These are phyloP conservation scores for Labrus mixtus DNA, from an alignment of 2,113 vertebrate genomes.

Conservation along the genomic window DNA sequence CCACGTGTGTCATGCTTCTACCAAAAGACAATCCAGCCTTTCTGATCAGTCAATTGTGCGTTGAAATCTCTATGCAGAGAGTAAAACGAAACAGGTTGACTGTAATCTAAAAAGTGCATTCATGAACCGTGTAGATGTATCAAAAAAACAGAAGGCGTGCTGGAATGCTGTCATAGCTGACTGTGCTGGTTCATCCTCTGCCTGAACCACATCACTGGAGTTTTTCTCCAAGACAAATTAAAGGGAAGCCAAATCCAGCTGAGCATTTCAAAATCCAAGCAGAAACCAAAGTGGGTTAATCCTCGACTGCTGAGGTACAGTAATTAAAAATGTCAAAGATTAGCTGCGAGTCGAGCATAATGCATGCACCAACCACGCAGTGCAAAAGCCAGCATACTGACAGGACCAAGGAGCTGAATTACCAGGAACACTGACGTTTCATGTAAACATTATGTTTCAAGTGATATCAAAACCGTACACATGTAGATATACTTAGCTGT, in stretches of 20 bases:
- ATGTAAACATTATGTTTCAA: neutral
- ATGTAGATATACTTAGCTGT: too few species aligned
- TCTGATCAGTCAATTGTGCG: neutral
- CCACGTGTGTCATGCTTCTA: neutral
- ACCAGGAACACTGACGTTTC: neutral
- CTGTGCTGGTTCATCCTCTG: neutral
- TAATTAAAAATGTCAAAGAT: neutral
- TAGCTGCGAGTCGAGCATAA: neutral
- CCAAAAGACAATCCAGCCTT: neutral
- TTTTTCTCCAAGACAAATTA: neutral
- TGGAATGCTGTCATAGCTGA: neutral
- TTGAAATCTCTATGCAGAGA: neutral
- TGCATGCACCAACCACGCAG: neutral
- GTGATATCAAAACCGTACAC: neutral
- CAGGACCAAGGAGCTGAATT: neutral
- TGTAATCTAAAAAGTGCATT: neutral
- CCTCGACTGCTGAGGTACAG: neutral
- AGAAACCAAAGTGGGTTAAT: conserved; percentile 2
- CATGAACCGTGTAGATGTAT: too few species aligned
- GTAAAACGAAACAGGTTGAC: neutral
- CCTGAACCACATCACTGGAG: neutral
- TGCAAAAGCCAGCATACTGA: too few species aligned
- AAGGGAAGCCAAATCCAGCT: conserved; percentile 3
- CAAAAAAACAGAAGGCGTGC: neutral
- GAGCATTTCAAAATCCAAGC: neutral